phyloP scores from a whole-genome alignment of 2,888 invertebrate species.

The Argyresthia goedartella region DNA sequence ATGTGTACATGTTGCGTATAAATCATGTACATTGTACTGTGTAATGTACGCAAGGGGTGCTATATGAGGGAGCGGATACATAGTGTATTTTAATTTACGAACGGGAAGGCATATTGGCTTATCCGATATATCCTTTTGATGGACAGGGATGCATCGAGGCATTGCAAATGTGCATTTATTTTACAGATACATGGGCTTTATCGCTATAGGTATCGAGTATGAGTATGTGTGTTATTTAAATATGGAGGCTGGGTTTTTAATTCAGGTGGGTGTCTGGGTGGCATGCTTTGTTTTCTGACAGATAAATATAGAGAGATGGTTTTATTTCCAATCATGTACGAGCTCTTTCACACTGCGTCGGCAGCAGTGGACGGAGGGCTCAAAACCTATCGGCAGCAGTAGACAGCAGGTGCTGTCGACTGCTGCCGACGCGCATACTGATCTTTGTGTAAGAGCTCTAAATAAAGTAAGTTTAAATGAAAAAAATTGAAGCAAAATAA shows the following conservation, averaged over 20 bases:
- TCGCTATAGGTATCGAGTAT: neutral
- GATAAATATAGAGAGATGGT: no score
- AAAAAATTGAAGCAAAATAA: no score
- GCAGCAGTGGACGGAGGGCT: no score
- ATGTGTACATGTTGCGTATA: slow-evolving; percentile 40
- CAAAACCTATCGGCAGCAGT: no score
- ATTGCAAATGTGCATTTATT: neutral
- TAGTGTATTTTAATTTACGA: slow-evolving; percentile 51
- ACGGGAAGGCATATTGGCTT: slow-evolving; percentile 37
- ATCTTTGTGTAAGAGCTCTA: no score
- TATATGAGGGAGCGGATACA: slow-evolving; percentile 21
- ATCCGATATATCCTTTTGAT: slow-evolving; percentile 26
- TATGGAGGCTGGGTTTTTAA: neutral
- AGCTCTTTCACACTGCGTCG: no score
- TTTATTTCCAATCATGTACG: no score
- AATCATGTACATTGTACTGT: slow-evolving; percentile 9
- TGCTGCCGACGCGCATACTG: no score
- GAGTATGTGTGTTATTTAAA: neutral
- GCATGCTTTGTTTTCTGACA: neutral
- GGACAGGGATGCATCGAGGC: slow-evolving; percentile 26
- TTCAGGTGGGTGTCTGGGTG: neutral
- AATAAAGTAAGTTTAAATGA: no score
- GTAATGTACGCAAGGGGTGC: slow-evolving; percentile 1
- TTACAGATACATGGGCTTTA: neutral
- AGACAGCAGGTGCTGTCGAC: no score